Evolutionary conservation across 2,888 invertebrate species (phyloP).

Genomic region (Diaperis boleti): DNA sequence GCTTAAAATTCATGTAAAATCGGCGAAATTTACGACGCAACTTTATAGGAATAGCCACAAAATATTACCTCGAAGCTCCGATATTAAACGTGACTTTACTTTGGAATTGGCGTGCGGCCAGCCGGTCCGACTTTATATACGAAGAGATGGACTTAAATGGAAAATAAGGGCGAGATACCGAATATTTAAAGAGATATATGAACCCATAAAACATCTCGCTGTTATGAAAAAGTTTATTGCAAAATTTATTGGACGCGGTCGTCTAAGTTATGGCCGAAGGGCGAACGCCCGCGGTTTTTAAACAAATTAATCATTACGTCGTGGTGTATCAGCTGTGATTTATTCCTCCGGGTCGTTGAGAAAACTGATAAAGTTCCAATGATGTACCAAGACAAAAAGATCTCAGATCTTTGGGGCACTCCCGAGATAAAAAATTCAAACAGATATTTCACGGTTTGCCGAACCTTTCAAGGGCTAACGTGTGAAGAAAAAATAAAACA

Average conservation of each 20-base stretch:
- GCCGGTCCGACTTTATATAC: slow-evolving; percentile 51
- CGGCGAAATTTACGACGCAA: slow-evolving; percentile 58
- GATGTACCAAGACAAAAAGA: no score
- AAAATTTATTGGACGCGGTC: slow-evolving; percentile 55
- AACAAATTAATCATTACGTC: no score
- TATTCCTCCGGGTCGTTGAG: no score
- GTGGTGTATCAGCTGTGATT: no score
- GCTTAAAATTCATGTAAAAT: slow-evolving; percentile 57
- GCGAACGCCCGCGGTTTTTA: no score
- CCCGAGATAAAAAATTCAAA: no score
- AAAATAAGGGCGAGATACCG: slow-evolving; percentile 60
- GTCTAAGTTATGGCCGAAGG: background rate
- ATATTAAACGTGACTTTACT: slow-evolving; percentile 62
- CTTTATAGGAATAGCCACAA: slow-evolving; percentile 60
- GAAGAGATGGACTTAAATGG: slow-evolving; percentile 56
- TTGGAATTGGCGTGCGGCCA: slow-evolving; percentile 54
- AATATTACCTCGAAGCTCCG: slow-evolving; percentile 58
- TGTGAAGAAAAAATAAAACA: no score
- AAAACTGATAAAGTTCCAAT: no score
- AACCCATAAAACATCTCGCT: slow-evolving; percentile 56
- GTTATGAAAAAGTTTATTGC: slow-evolving; percentile 58
- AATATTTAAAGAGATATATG: slow-evolving; percentile 60
- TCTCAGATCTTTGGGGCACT: no score
- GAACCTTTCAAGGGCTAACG: no score
- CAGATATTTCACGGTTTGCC: no score